Conservation (phyloP, 2,113 vertebrate species). For the Strix uralensis region DNA sequence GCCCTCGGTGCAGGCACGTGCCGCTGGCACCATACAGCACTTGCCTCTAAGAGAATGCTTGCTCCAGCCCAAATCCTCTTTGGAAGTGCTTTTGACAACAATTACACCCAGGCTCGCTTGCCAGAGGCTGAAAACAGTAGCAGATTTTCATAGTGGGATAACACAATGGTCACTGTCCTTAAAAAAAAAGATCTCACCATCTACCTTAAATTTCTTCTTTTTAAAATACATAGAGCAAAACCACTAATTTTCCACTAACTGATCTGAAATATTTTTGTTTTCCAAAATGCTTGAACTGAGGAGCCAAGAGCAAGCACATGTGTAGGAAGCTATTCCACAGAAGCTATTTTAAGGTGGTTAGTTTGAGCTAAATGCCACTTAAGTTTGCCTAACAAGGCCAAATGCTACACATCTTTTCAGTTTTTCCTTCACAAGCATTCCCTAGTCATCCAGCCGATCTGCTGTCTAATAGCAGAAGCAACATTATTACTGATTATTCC, state of each 20-base stretch:
- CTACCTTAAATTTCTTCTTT: background rate
- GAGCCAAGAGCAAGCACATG: background rate
- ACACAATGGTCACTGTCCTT: background rate
- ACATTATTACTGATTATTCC: background rate
- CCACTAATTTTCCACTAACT: background rate
- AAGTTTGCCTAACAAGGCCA: background rate
- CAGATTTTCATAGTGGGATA: background rate
- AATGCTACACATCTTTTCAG: background rate
- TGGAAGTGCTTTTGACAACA: background rate
- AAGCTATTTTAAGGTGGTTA: background rate
- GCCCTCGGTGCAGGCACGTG: rapidly evolving
- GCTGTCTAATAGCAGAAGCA: background rate
- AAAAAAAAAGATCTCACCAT: background rate
- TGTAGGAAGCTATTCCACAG: background rate
- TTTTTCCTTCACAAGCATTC: background rate
- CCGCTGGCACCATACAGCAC: background rate
- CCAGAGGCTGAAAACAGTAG: background rate
- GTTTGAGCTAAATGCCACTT: background rate
- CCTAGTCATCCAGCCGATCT: background rate
- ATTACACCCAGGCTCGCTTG: background rate
- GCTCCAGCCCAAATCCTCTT: background rate
- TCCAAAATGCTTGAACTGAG: background rate
- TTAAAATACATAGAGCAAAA: background rate
- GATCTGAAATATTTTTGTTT: background rate
- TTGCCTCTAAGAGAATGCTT: background rate